Evolutionary conservation across 2,113 vertebrate species (phyloP).

Genomic region (Sinocyclocheilus grahami): DNA sequence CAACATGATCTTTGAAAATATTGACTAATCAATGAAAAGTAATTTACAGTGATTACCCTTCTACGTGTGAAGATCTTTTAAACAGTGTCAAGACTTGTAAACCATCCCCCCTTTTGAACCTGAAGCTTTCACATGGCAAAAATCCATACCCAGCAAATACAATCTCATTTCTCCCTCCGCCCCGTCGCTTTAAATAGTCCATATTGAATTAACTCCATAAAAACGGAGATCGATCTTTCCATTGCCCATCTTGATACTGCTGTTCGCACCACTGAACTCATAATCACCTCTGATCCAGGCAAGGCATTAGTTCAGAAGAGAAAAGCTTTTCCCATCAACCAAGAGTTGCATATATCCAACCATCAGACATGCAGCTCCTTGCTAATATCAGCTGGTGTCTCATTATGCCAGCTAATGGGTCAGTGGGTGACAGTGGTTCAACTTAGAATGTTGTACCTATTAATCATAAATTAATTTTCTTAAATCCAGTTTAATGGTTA

Average conservation of each 20-base stretch:
- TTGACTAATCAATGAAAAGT: conserved; percentile 70
- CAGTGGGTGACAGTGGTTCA: conserved; percentile 18
- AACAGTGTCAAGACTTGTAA: conserved; percentile 71
- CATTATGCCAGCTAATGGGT: conserved; percentile 18
- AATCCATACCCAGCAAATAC: conserved; percentile 77
- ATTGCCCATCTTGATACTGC: conserved; percentile 67
- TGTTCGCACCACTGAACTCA: conserved; percentile 66
- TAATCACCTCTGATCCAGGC: conserved; percentile 71
- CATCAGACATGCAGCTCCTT: conserved; percentile 33
- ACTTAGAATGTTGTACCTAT: conserved; percentile 20
- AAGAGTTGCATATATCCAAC: conserved; percentile 44
- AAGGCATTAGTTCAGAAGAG: conserved; percentile 64
- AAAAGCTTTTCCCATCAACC: conserved; percentile 54
- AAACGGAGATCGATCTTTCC: conserved; percentile 76
- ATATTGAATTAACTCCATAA: conserved; percentile 78
- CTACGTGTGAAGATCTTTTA: conserved; percentile 66
- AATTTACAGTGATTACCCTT: conserved; percentile 72
- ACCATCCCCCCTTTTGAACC: conserved; percentile 60
- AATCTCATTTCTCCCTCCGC: conserved; percentile 76
- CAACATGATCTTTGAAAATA: conserved; percentile 73
- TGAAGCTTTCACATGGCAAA: conserved; percentile 66
- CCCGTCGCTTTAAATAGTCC: conserved; percentile 77
- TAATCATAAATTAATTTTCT: background rate
- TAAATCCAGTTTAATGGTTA: conserved; percentile 22
- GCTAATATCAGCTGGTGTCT: conserved; percentile 26